Conservation (phyloP, 1,140 invertebrate species). For the Oryzaephilus surinamensis region DNA sequence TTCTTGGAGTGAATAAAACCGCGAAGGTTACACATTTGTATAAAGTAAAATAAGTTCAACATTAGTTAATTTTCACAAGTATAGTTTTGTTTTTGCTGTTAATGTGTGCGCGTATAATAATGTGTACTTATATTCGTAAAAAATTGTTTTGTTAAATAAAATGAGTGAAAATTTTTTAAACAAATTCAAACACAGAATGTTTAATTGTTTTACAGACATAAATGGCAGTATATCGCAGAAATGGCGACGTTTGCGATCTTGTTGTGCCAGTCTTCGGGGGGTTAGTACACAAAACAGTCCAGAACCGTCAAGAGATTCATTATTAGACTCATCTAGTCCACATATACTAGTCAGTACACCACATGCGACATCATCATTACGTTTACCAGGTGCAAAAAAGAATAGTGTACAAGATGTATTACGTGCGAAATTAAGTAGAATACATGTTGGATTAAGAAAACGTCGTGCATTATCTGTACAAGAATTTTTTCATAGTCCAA, state of each 20-base stretch:
- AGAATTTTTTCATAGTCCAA: constrained; percentile 46
- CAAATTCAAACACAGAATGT: too few species aligned
- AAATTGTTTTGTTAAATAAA: neutral
- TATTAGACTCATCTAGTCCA: constrained; percentile 33
- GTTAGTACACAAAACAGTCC: constrained; percentile 40
- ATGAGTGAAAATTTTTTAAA: too few species aligned
- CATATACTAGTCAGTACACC: constrained; percentile 31
- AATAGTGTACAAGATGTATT: constrained; percentile 49
- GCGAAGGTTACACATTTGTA: neutral
- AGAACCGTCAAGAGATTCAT: constrained; percentile 39
- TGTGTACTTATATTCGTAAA: too few species aligned
- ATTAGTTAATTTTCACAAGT: too few species aligned
- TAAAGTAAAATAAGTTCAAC: neutral
- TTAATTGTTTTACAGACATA: constrained; percentile 48
- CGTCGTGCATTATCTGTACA: constrained; percentile 53
- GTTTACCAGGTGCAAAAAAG: constrained; percentile 45
- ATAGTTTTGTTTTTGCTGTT: too few species aligned
- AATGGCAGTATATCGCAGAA: constrained; percentile 62
- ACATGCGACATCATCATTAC: constrained; percentile 39
- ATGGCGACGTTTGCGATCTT: constrained; percentile 55
- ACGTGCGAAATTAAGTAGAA: constrained; percentile 49
- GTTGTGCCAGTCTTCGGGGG: constrained; percentile 51
- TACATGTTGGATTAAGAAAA: constrained; percentile 53
- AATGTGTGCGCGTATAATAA: too few species aligned
- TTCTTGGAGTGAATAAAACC: too few species aligned